These are phyloP conservation scores for Ganaspis brasiliensis DNA, from an alignment of 2,888 invertebrate species.

Conservation along the genomic window DNA sequence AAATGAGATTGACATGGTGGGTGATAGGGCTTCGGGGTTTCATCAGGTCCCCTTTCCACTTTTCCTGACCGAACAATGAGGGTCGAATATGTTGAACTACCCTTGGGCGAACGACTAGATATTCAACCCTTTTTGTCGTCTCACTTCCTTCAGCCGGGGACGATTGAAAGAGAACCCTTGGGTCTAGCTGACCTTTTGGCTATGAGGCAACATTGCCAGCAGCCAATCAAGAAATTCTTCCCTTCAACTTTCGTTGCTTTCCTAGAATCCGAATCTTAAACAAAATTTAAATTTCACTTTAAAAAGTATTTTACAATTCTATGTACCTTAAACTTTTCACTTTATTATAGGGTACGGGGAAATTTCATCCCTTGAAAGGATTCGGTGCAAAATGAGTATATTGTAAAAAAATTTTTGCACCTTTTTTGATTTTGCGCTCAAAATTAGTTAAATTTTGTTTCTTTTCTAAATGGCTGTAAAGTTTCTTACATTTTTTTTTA, in stretches of 20 bases:
- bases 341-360: no score
- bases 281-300: no score
- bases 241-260: not conserved
- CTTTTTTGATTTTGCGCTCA: no score
- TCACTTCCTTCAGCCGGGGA: not conserved
- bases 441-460: no score
- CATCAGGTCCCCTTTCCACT: slow-evolving; percentile 19
- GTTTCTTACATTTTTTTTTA: no score
- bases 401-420: no score
- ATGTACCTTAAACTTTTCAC: no score
- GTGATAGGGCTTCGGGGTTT: slow-evolving; percentile 9
- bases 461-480: no score
- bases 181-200: not conserved
- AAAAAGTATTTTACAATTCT: not conserved
- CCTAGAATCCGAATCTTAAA: no score
- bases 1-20: slow-evolving; percentile 22
- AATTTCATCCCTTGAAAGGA: no score
- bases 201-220: not conserved
- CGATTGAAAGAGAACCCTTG: slow-evolving; percentile 23
- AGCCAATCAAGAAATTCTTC: not conserved
- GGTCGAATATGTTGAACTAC: slow-evolving; percentile 28
- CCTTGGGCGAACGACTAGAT: not conserved
- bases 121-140: slow-evolving; percentile 16
- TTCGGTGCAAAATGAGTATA: no score
- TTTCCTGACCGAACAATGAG: slow-evolving; percentile 16